Conservation (phyloP, 1,140 invertebrate species). For the Danaus melanippus region DNA sequence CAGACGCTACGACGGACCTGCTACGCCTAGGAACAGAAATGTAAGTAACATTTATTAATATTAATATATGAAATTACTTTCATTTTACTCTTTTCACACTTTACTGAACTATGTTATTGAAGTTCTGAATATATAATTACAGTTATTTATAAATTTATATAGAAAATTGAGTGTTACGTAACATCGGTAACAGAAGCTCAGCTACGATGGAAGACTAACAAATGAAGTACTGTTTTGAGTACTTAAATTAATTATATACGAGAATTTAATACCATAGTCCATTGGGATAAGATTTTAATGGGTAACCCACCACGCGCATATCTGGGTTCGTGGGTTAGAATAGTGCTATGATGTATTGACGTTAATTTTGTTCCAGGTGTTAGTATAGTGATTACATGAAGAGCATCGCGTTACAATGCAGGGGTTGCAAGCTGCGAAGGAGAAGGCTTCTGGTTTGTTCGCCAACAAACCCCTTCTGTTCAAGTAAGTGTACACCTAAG, state of each 20-base stretch:
- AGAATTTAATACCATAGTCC: too few relatives aligned
- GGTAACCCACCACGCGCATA: too few relatives aligned
- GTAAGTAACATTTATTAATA: constrained; percentile 44
- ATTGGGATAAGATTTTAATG: too few relatives aligned
- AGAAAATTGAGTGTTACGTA: too few relatives aligned
- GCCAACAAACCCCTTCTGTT: constrained; percentile 61
- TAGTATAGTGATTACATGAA: constrained; percentile 49
- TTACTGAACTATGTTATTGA: too few relatives aligned
- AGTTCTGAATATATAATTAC: too few relatives aligned
- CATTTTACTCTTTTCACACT: not conserved
- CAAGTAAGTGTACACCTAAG: constrained; percentile 42
- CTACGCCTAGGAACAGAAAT: constrained; percentile 62
- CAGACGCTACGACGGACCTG: constrained; percentile 62
- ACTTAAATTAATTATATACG: too few relatives aligned
- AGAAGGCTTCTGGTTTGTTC: constrained; percentile 61
- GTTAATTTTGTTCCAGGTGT: constrained; percentile 37
- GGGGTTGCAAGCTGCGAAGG: constrained; percentile 62
- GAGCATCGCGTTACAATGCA: constrained; percentile 53
- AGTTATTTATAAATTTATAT: too few relatives aligned
- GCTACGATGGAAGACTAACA: too few relatives aligned
- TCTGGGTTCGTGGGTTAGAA: too few relatives aligned
- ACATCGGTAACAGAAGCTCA: too few relatives aligned
- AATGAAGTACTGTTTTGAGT: too few relatives aligned
- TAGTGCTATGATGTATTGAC: not conserved
- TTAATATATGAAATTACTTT: not conserved